These are phyloP conservation scores for Glyphotaelius pellucidus DNA, from an alignment of 2,888 invertebrate species.

Conservation along the genomic window DNA sequence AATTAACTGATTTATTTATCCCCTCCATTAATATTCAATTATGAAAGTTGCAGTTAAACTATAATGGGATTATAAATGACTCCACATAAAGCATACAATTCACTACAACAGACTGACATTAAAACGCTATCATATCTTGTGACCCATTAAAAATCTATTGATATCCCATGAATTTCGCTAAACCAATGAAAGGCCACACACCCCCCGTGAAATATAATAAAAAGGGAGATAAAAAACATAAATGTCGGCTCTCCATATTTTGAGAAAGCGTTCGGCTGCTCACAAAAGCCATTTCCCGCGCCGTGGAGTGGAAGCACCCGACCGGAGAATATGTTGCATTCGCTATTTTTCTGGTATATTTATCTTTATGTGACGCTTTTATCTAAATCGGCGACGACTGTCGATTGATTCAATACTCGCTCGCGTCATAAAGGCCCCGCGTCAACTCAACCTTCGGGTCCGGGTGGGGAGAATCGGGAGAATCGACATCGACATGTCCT, in stretches of 20 bases:
- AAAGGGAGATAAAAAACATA: conserved; percentile 62
- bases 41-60: conserved; percentile 5
- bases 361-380: conserved; percentile 66
- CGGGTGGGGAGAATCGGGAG: background rate
- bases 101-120: conserved; percentile 57
- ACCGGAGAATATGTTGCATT: conserved; percentile 65
- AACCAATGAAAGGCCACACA: conserved; percentile 59
- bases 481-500: background rate
- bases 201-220: conserved; percentile 56
- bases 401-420: conserved; percentile 65
- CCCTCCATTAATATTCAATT: conserved; percentile 5
- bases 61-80: conserved; percentile 20
- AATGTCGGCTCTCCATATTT: conserved; percentile 60
- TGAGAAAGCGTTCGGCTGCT: conserved; percentile 53
- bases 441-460: conserved; percentile 30
- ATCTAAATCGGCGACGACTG: conserved; percentile 67
- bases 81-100: conserved; percentile 57
- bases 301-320: conserved; percentile 51
- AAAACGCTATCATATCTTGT: conserved; percentile 63
- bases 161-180: conserved; percentile 62
- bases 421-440: conserved; percentile 61
- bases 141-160: conserved; percentile 66
- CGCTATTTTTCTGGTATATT: conserved; percentile 66
- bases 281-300: conserved; percentile 46
- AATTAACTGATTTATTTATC: background rate